Evolutionary conservation across 2,113 vertebrate genomes (phyloP), one percentile per base, ranked within the genome.

Genomic region (Colistium nudipinnis): DNA sequence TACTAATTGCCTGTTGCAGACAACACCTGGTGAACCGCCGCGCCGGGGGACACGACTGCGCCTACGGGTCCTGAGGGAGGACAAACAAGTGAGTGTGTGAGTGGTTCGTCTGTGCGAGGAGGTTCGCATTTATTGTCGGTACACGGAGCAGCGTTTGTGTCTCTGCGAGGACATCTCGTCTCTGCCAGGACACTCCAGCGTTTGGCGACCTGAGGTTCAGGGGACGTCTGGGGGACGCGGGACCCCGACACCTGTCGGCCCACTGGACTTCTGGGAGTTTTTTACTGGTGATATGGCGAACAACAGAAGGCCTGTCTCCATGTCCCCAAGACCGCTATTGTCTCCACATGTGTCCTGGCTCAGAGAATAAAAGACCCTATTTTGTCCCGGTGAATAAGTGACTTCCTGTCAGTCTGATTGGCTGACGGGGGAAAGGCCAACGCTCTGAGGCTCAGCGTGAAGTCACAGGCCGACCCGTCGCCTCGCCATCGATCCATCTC

Each of bases 1-100:
- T 90, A 88, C 92, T 94, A 94, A 94, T 94, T 94, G 92, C 93
- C 92, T 93, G 92, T 92, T 93, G 93, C 93, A 93, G 93, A 93
- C 92, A 93, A 93, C 92, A 93, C 93, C 93, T 94, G 93, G 93
- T 93, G 93, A 94, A 94, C 90, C 78, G 86, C 78, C 53, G 84
- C 53, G 85, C 86, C 91, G 62, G 84, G 93, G 93, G 93, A 93
- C 77, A 81, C 51, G 82, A 87, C 85, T 88, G 87, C 89, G 92
- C 89, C 86, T 85, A 69, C 62, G 83, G 83, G 89, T 85, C 92
- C 88, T 85, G 62, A 39, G 91, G 92, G 92, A 90, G 84, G 83
- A 82, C 80, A 75, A 85, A 91, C 87, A 87, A 85, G 88, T 86
- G 80, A 66, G 64, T 38, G 76, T 39, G 72, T 56, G 56, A 31